Evolutionary conservation across 2,888 invertebrate species (phyloP), one percentile per base, ranked within the genome.

Genomic region (Chrysotoxum bicinctum): DNA sequence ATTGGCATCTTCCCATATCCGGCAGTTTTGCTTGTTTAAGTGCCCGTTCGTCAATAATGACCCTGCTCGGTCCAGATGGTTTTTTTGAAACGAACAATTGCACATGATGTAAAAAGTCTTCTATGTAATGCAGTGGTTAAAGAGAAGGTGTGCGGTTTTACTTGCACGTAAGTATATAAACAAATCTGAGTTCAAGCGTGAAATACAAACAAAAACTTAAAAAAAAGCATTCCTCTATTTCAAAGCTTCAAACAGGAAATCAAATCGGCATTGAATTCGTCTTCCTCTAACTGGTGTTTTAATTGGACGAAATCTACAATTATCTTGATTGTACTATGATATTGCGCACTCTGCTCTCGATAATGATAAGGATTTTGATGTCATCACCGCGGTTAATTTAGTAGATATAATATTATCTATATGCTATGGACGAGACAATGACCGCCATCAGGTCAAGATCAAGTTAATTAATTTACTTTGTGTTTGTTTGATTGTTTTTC

Each of bases 221-320:
- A 21, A 64, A 64, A 64, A 52, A 54, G n/a, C 9, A 19, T 64
- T 74, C 23, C 26, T 40, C 30, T 58, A 58, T 19, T 60, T 48
- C 45, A 19, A 73, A 50, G 7, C 30, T n/a, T 19, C 12, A 40
- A 73, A 56, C 73, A 73, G 62, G 66, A 73, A 52, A 73, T 62
- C 23, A 64, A 66, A 56, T 75, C 66, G 66, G 12, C 75, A 75
- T 56, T 66, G 75, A 73, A 62, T 35, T 37, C 52, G n/a, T 54
- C 43, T 56, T 50, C 19, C 8, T 40, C 30, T 45, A 10, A 64
- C 43, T 64, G 30, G 21, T 32, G 56, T 48, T 30, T 58, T 56
- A 68, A 58, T 68, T 76, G 37, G 48, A 23, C 26, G 35, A 35
- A 66, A 58, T 68, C 56, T 48, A 56, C 76, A 76, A 76, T 68